phyloP scores from a whole-genome alignment of 2,888 invertebrate species.

The Sminthurinus aureus region DNA sequence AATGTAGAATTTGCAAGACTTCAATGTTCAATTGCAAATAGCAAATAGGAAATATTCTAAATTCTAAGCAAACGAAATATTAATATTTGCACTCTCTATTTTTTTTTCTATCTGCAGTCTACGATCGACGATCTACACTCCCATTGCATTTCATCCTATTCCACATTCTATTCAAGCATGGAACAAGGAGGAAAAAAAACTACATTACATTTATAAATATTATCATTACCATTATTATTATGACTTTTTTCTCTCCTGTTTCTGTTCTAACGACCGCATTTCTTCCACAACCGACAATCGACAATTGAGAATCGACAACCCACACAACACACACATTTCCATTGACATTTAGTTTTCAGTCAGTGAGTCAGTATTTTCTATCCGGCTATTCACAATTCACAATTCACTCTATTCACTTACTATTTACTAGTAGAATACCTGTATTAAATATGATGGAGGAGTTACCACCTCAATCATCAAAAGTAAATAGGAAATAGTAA shows the following conservation, averaged over 20 bases:
- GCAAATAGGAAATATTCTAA: neutral
- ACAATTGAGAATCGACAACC: neutral
- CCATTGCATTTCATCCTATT: too few species aligned
- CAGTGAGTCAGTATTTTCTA: too few species aligned
- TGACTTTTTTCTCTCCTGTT: neutral
- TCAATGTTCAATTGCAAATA: too few species aligned
- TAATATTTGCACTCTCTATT: constrained; percentile 6
- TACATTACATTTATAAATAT: neutral
- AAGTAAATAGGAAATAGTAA: too few species aligned
- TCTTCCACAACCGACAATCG: neutral
- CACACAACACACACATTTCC: neutral
- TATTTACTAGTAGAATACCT: too few species aligned
- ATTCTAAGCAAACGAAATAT: constrained; percentile 24
- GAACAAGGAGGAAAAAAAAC: neutral
- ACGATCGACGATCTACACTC: neutral
- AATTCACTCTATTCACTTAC: too few species aligned
- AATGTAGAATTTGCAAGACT: too few species aligned
- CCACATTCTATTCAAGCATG: constrained; percentile 6
- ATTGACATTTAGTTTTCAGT: neutral
- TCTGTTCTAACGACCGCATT: neutral
- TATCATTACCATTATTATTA: neutral
- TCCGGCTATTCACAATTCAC: too few species aligned
- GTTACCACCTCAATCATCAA: too few species aligned
- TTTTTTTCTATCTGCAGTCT: neutral
- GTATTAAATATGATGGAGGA: too few species aligned